These are phyloP conservation scores for human (Homo sapiens) DNA, from an alignment of 2,113 vertebrate genomes.

Conservation along the genomic window GRCh38 chr4:59008501-59009000, in stretches of 20 bases:
- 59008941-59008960: background rate
- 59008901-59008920: background rate
- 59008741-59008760: background rate
- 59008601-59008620: background rate
- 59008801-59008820: background rate
- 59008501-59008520: background rate
- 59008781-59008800: background rate
- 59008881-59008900: background rate
- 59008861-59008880: background rate
- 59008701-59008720: background rate
- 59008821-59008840: background rate
- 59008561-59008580: background rate
- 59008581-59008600: background rate
- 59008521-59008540: background rate
- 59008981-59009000: background rate
- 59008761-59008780: background rate
- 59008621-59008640: background rate
- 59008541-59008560: background rate
- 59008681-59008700: background rate
- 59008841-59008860: background rate
- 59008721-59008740: background rate
- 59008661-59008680: background rate
- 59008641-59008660: background rate
- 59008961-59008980: background rate
- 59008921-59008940: background rate